Percentiles rank a stretch among this genome's conserved stretches.
These are phyloP conservation scores for Saccopteryx bilineata DNA, from an alignment of 2,113 vertebrate species.

Conservation along the genomic window DNA sequence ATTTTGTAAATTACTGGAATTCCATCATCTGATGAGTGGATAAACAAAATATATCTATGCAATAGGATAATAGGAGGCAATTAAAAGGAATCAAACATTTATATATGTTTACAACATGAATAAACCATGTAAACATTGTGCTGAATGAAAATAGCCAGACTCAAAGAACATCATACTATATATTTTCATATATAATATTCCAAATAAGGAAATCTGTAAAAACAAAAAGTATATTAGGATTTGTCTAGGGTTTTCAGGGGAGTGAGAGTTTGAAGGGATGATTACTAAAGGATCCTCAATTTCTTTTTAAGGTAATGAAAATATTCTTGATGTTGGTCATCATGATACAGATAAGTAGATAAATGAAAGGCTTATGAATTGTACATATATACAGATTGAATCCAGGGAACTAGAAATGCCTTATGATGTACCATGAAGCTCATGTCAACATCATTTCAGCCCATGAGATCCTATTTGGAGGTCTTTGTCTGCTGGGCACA, in stretches of 20 bases:
- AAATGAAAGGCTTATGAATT: background rate
- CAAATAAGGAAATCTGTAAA: background rate
- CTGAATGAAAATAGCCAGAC: background rate
- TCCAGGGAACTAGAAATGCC: background rate
- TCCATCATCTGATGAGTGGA: background rate
- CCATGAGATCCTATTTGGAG: background rate
- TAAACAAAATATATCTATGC: background rate
- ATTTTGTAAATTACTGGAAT: background rate
- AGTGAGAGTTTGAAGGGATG: background rate
- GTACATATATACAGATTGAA: background rate
- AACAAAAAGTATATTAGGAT: background rate
- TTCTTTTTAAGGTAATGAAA: background rate
- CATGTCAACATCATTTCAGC: background rate
- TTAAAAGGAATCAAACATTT: background rate
- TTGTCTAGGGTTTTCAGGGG: background rate
- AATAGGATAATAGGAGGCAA: background rate
- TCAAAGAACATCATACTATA: background rate
- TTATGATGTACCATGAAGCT: background rate
- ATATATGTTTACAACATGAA: background rate
- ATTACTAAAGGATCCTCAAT: background rate
- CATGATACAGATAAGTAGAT: background rate
- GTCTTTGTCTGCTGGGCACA: background rate
- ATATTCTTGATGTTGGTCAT: background rate
- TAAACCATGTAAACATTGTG: background rate
- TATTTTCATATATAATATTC: background rate